Percentiles rank a stretch among this genome's conserved stretches.
Conservation (phyloP, 2,888 invertebrate genomes). For the Ormia ochracea region DNA sequence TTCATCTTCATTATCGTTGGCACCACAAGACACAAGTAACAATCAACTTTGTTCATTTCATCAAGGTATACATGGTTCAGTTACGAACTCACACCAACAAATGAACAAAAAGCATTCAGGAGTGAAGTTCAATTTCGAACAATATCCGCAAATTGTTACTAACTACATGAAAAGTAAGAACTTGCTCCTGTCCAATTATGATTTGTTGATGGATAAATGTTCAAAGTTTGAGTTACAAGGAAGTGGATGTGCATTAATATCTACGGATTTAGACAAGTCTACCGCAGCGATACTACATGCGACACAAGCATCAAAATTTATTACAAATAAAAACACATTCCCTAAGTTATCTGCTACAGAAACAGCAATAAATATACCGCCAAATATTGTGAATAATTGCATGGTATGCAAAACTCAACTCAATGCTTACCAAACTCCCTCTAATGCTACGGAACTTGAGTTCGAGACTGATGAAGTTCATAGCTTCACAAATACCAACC, state of each 20-base stretch:
- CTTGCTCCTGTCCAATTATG: conserved; percentile 78
- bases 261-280: conserved; percentile 13
- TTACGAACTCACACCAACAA: conserved; percentile 20
- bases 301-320: conserved; percentile 74
- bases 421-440: conserved; percentile 84
- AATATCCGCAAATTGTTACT: conserved; percentile 85
- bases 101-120: conserved; percentile 78
- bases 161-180: conserved; percentile 87
- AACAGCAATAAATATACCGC: conserved; percentile 65
- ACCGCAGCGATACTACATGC: neutral
- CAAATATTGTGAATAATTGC: conserved; percentile 77
- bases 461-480: conserved; percentile 77
- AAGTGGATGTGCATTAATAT: conserved; percentile 64
- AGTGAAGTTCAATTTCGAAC: conserved; percentile 85
- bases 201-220: conserved; percentile 73
- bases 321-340: conserved; percentile 66
- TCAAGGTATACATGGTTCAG: conserved; percentile 69
- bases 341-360: conserved; percentile 68
- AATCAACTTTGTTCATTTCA: conserved; percentile 69
- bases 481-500: conserved; percentile 63
- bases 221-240: conserved; percentile 71
- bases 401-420: conserved; percentile 78
- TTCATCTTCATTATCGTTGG: conserved; percentile 24
- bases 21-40: conserved; percentile 1
- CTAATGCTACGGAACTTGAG: conserved; percentile 86